Evolutionary conservation across 2,113 vertebrate species (phyloP), one percentile per base, ranked within the genome.

Genomic region (Prochilodus magdalenae): DNA sequence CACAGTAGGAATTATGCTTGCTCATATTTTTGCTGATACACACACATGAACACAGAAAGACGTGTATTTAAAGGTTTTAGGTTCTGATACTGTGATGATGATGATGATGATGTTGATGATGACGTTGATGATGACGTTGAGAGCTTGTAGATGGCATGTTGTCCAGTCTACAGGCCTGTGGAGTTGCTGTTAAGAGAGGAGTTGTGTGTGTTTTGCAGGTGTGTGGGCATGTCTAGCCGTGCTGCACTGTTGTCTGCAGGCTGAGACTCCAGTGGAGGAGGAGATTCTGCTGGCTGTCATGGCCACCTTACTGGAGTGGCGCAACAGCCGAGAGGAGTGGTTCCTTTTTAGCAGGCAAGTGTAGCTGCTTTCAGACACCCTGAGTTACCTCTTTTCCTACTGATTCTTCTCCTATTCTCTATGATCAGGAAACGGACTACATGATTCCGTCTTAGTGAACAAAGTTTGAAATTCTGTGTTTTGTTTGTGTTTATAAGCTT

Each of bases 241-340:
- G 91, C 93, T 99, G 86, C 94, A 97, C 85, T 97, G 95, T 79
- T 99, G 96, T 84, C 89, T 98, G 55, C 89, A 93, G 57, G 91
- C 91, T 0, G 81, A 87, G 85, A 93, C 91, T 7, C 84, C 92
- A 60, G 92, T 94, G 24, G 95, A 96, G 82, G 93, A 92, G 27
- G 94, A 96, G 81, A 78, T 98, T 0, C 75, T 97, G 26, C 91
- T 93, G 79, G 94, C 94, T 10, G 82, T 97, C 70, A 73, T 99
- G 82, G 95, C 94, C 88, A 94, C 95, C 1, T 85, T 99, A 74
- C 93, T 97, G 33, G 94, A 95, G 63, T 99, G 97, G 97, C 95
- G 96, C 85, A 96, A 89, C 70, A 89, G 93, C 75, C 94, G 91
- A 63, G 96, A 97, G 74, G 94, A 97, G 47, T 94, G 95, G 89